A percentile compares a stretch with the other conserved stretches of the same genome.
Conservation (phyloP, 2,113 vertebrate species). For the Aspidoscelis tigris region DNA sequence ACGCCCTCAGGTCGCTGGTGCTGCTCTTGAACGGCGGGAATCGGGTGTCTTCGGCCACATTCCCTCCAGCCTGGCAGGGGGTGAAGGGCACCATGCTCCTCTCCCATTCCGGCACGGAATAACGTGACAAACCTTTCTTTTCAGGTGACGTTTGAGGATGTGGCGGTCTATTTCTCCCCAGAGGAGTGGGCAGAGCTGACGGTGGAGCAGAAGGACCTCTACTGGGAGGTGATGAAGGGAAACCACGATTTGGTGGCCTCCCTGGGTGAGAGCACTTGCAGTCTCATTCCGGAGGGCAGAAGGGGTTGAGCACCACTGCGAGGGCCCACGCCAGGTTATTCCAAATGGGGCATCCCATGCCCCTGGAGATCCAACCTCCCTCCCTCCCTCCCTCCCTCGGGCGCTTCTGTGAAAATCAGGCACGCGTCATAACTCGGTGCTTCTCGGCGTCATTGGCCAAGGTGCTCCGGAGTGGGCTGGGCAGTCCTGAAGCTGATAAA, state of each 20-base stretch:
- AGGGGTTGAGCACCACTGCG: no score
- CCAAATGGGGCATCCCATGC: no score
- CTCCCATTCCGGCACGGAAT: not conserved
- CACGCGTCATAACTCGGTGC: no score
- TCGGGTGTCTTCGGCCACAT: not conserved
- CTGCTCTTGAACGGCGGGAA: not conserved
- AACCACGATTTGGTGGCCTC: slow-evolving; percentile 9
- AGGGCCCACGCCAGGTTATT: no score
- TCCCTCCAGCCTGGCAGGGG: not conserved
- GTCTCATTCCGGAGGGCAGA: no score
- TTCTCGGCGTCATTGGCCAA: no score
- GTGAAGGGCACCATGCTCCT: no score
- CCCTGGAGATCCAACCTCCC: not conserved
- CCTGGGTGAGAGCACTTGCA: slow-evolving; percentile 5
- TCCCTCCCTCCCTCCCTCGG: no score
- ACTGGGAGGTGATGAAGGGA: slow-evolving; percentile 45
- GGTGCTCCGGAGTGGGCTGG: no score
- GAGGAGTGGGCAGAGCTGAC: slow-evolving; percentile 36
- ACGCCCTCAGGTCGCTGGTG: not conserved
- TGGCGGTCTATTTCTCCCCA: slow-evolving; percentile 27
- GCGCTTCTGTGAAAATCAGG: no score
- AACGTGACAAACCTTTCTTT: not conserved
- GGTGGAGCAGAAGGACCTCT: slow-evolving; percentile 6
- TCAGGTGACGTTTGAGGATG: slow-evolving; percentile 37
- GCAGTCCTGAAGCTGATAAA: no score